phyloP scores from a whole-genome alignment of 2,797 vertebrate species.

The Sarcoramphus papa region DNA sequence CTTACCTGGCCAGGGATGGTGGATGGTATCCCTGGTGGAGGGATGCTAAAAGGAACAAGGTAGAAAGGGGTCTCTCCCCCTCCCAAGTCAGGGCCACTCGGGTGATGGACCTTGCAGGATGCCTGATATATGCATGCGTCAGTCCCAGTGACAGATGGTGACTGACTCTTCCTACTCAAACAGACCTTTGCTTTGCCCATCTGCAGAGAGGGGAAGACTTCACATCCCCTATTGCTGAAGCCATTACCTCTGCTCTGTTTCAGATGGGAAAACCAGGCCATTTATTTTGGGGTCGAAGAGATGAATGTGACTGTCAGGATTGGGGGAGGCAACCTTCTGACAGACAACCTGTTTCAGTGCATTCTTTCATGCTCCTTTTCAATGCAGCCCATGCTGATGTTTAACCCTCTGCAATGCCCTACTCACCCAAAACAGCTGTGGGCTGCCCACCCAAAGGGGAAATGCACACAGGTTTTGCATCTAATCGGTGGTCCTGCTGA shows the following conservation, averaged over 20 bases:
- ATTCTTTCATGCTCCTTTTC: background rate
- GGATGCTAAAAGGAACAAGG: background rate
- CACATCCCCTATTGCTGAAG: background rate
- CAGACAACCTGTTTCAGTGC: background rate
- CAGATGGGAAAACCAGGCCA: background rate
- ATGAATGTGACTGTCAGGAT: background rate
- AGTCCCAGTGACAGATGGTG: no score
- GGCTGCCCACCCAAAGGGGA: background rate
- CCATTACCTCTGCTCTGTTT: background rate
- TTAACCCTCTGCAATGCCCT: background rate
- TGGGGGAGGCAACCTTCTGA: background rate
- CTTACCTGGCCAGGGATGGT: background rate
- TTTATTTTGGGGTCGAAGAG: background rate
- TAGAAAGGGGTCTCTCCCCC: background rate
- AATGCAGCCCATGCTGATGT: background rate
- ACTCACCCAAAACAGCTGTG: background rate
- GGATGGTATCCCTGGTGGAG: background rate
- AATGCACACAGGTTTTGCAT: background rate
- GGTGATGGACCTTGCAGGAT: background rate
- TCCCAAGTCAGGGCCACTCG: fast-evolving
- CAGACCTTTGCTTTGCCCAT: background rate
- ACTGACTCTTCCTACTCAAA: background rate
- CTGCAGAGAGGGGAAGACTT: background rate
- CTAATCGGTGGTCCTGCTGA: background rate
- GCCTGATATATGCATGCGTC: background rate